Conservation (phyloP, 2,888 invertebrate species). For the Slavum lentiscoides region DNA sequence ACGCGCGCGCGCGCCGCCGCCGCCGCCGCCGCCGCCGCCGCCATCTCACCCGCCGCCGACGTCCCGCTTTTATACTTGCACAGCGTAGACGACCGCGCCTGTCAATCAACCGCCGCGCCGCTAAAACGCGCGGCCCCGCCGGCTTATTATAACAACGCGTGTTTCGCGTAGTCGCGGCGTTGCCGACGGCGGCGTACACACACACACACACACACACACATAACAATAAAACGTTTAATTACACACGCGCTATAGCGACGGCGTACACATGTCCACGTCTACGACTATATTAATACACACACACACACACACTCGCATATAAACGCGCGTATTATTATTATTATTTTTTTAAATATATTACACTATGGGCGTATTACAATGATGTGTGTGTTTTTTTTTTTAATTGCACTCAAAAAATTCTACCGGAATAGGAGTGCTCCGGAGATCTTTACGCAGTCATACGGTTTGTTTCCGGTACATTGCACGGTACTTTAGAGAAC, state of each 20-base stretch:
- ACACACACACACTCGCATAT: background rate
- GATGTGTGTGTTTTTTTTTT: too few relatives aligned
- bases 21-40: background rate
- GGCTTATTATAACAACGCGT: constrained; percentile 51
- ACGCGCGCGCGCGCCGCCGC: background rate
- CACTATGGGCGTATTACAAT: too few relatives aligned
- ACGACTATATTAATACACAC: background rate
- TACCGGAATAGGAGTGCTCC: too few relatives aligned
- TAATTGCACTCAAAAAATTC: too few relatives aligned
- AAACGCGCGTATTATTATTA: background rate
- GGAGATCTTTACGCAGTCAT: too few relatives aligned
- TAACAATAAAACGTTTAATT: constrained; percentile 53
- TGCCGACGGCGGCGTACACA: background rate
- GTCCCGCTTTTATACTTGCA: too few relatives aligned
- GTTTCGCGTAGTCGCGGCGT: constrained; percentile 14
- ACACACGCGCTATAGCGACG: constrained; percentile 26
- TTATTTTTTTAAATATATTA: background rate
- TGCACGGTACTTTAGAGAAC: too few relatives aligned
- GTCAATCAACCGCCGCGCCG: constrained; percentile 43
- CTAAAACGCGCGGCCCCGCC: constrained; percentile 26
- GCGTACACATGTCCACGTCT: constrained; percentile 36
- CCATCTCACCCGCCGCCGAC: background rate
- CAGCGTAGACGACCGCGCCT: constrained; percentile 39
- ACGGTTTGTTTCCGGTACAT: too few relatives aligned
- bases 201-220: background rate